phyloP scores from a whole-genome alignment of 2,113 vertebrate species.

The Cheirogaleus medius region DNA sequence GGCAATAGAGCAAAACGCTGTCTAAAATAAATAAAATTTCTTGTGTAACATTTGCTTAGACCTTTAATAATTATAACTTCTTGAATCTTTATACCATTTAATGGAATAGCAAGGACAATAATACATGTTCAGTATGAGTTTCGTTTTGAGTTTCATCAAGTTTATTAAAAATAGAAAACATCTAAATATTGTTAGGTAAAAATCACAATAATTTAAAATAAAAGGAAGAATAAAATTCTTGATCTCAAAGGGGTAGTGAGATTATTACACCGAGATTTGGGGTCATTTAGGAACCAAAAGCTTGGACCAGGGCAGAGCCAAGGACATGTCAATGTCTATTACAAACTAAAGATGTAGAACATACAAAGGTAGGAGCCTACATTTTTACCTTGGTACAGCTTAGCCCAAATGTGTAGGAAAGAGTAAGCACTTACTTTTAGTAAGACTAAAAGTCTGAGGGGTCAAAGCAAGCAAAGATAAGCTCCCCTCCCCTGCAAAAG shows the following conservation, averaged over 20 bases:
- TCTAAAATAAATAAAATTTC: no score
- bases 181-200: background rate
- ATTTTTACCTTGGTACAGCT: background rate
- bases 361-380: background rate
- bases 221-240: background rate
- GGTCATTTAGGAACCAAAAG: background rate
- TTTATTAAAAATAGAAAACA: background rate
- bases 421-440: no score
- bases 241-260: background rate
- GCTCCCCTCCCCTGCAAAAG: background rate
- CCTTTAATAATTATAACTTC: background rate
- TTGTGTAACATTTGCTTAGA: background rate
- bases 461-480: background rate
- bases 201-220: constrained; percentile 16
- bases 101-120: background rate
- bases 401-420: background rate
- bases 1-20: no score
- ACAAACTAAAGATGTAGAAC: background rate
- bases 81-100: constrained; percentile 2
- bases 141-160: background rate
- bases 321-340: background rate
- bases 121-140: background rate
- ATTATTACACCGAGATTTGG: background rate
- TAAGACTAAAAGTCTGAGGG: no score
- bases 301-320: background rate